Base-by-base conservation (phyloP, 2,113 vertebrate species). In the Onychostruthus taczanowskii region DNA sequence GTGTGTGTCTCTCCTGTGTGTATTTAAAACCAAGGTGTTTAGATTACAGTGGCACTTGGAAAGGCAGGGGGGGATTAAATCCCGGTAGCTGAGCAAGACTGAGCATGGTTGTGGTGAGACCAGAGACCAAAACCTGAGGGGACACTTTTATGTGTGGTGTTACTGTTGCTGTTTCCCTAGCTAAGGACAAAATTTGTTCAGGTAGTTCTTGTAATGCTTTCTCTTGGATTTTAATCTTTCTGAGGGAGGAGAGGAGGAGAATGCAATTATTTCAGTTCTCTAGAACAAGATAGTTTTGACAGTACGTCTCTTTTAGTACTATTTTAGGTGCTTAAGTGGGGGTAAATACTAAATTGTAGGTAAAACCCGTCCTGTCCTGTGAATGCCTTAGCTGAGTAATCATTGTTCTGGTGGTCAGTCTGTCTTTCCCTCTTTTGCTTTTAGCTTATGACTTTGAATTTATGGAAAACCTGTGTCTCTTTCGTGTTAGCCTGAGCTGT, bases 1-100 rank as follows among this genome's bases (percentile, higher is more conserved):
- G 0, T 16, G 2, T 43, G 21, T 26, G 5, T 28, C 11, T 83
- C 37, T 39, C 0, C 0, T 20, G 2, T 39, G 24, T 24, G 4
- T 28, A 16, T 91, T 89, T 59, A 28, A 78, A 86, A 43, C 1
- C 2, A 33, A 81, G 37, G 16, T 83, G 4, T 62, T 80, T n/a
- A 26, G 33, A 43, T 64, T 44, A 20, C 33, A 59, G 16, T 50
- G 55, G 4, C 39, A 12, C n/a, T 73, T 76, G 58, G 43, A 79
- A 74, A 52, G 33, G 22, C 0, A 0, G 22, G 6, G 8, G 28
- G 28, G 6, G 9, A 67, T 89, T 66, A 92, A 90, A 92, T 84
- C n/a, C 21, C 7, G 37, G 0, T 31, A 64, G 31, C 56, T 61
- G 58, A 59, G 27, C 20, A 61, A 50, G 80, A 22, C 7, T 30